phyloP scores from a whole-genome alignment of 2,113 vertebrate genomes.

The Brachypteracias leptosomus region DNA sequence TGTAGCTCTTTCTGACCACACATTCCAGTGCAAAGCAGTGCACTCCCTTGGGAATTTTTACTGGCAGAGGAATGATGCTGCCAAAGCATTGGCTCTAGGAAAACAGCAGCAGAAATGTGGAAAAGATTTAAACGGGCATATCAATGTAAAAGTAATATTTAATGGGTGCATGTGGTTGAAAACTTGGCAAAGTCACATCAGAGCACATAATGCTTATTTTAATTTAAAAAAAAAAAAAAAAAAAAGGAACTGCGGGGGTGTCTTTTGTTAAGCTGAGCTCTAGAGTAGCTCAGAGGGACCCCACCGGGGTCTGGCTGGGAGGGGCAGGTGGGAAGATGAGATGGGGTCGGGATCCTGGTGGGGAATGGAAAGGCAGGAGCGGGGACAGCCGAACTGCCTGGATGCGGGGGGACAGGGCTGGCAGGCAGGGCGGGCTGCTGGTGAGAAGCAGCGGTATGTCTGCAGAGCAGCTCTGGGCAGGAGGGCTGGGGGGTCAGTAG shows the following conservation, averaged over 20 bases:
- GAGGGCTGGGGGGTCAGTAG: too few species aligned
- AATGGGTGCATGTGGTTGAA: not conserved
- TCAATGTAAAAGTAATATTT: not conserved
- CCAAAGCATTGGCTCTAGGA: not conserved
- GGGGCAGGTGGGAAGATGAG: too few species aligned
- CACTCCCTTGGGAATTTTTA: not conserved
- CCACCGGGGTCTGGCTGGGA: accelerated
- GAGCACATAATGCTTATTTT: not conserved
- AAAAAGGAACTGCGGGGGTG: too few species aligned
- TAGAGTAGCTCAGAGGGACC: not conserved
- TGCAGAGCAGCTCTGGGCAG: too few species aligned
- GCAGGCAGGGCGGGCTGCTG: too few species aligned
- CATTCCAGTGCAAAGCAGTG: not conserved
- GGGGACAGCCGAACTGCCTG: too few species aligned
- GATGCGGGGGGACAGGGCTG: too few species aligned
- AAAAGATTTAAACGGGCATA: not conserved
- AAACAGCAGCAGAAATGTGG: not conserved
- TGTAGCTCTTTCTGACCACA: not conserved
- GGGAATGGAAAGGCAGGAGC: too few species aligned
- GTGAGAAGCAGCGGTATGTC: too few species aligned
- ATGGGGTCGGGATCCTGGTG: not conserved
- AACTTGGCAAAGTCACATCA: not conserved
- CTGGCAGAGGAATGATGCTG: not conserved
- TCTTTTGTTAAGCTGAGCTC: not conserved
- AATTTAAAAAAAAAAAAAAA: too few species aligned